Evolutionary conservation across 2,888 invertebrate genomes (phyloP).

Genomic region (Pogonocherus hispidulus): DNA sequence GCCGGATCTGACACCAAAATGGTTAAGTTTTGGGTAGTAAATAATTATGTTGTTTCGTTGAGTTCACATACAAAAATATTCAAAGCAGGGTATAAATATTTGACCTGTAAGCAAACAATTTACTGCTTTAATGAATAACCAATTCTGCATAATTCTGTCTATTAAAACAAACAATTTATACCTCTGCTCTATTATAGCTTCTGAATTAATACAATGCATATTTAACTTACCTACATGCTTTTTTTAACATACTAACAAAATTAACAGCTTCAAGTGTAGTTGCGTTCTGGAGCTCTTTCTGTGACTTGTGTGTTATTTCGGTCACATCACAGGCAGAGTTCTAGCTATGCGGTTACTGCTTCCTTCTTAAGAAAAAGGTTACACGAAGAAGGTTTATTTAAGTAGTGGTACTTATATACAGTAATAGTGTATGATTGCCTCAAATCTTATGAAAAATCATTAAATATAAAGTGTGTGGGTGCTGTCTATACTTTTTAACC

Average conservation of each 20-base stretch:
- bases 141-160: not conserved
- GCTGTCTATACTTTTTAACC: too few relatives aligned
- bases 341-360: slow-evolving; percentile 80
- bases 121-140: not conserved
- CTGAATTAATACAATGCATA: not conserved
- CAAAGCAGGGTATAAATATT: not conserved
- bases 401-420: too few relatives aligned
- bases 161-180: not conserved
- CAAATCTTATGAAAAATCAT: too few relatives aligned
- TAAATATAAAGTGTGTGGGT: too few relatives aligned
- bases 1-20: too few relatives aligned
- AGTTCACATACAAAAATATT: too few relatives aligned
- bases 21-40: too few relatives aligned
- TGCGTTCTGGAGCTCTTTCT: slow-evolving; percentile 80
- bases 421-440: too few relatives aligned
- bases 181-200: not conserved
- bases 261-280: slow-evolving; percentile 48
- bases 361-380: slow-evolving; percentile 42
- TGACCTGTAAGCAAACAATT: not conserved
- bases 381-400: not conserved
- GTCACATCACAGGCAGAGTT: slow-evolving; percentile 97
- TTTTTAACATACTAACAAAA: slow-evolving; percentile 27
- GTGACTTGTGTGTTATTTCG: slow-evolving; percentile 78
- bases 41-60: too few relatives aligned
- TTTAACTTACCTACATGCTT: not conserved